Conservation (phyloP, 2,113 vertebrate genomes). For the Lichenostomus cassidix region DNA sequence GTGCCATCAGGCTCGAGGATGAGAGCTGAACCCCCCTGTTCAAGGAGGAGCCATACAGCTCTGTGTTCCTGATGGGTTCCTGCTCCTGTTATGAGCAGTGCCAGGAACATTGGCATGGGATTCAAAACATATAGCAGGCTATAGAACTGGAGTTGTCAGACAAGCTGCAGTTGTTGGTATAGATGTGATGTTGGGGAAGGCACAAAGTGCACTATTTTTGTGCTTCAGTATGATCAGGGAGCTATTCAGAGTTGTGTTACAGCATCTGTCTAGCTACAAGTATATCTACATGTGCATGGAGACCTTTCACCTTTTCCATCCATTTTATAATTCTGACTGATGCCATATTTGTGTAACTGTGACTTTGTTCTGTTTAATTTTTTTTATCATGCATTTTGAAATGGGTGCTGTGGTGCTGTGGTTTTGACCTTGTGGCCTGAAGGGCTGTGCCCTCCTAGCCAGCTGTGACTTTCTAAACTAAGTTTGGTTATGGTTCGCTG, state of each 20-base stretch:
- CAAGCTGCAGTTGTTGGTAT: not conserved
- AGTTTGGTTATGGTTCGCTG: not conserved
- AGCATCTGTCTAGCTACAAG: not conserved
- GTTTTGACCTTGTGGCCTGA: not conserved
- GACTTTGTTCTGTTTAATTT: not conserved
- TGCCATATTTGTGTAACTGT: not conserved
- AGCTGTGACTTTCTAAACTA: not conserved
- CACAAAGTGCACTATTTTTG: not conserved
- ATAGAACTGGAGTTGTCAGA: not conserved
- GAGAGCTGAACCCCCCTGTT: fast-evolving
- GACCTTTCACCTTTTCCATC: not conserved
- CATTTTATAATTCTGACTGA: not conserved
- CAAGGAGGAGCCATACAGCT: fast-evolving
- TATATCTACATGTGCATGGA: not conserved
- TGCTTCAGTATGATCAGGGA: not conserved
- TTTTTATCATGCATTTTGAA: not conserved
- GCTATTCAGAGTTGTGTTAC: not conserved
- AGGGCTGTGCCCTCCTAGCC: not conserved
- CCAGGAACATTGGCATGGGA: not conserved
- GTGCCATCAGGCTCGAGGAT: not conserved
- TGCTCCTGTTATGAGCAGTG: not conserved
- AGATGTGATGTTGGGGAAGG: not conserved
- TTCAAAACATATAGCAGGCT: not conserved
- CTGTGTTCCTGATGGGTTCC: not conserved
- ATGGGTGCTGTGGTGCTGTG: not conserved